Evolutionary conservation across 53 echinoderm and acorn worm species (phyloP), one percentile per base, ranked within the genome.

Genomic region (Mesocentrotus franciscanus): DNA sequence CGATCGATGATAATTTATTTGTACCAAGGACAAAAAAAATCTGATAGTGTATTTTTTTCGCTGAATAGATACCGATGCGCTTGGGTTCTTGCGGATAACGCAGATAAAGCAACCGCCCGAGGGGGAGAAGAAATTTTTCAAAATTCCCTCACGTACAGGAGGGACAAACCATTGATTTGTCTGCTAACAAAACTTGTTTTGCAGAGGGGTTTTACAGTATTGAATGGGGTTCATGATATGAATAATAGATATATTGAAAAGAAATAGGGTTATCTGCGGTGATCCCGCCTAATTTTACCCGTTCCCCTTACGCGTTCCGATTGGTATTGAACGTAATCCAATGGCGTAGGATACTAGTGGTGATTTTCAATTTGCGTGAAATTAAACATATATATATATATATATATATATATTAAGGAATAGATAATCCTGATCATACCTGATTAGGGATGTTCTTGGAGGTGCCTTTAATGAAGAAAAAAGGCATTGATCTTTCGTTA

Each of bases 131-230:
- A 81, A 39, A 13, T 17, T 18, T 81, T 76, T 42, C 81, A 8
- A 81, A 81, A 81, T 81, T 33, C 42, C 81, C 81, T 81, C 81
- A 81, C 81, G 81, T 81, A 20, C 1, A 12, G 29, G 36, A 12
- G 81, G 20, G 22, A 81, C 81, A 81, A 81, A 81, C 81, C 18
- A 81, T 81, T 81, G 81, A 81, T 81, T 81, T 81, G 81, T 81
- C 81, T 42, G 36, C 42, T 81, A 81, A 81, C 81, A 81, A 81
- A 81, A 81, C 81, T 8, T 81, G 81, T 81, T 36, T 49, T 18
- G 42, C 42, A 18, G 8, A 81, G 22, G 42, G 81, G 5, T 20
- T 42, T 27, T 36, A 10, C 9, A 20, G 81, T 81, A 81, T 81
- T 81, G 17, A 81, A 81, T 42, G 39, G 13, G 81, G 7, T 16